phyloP scores from a whole-genome alignment of 2,113 vertebrate genomes.

The Calcarius ornatus region DNA sequence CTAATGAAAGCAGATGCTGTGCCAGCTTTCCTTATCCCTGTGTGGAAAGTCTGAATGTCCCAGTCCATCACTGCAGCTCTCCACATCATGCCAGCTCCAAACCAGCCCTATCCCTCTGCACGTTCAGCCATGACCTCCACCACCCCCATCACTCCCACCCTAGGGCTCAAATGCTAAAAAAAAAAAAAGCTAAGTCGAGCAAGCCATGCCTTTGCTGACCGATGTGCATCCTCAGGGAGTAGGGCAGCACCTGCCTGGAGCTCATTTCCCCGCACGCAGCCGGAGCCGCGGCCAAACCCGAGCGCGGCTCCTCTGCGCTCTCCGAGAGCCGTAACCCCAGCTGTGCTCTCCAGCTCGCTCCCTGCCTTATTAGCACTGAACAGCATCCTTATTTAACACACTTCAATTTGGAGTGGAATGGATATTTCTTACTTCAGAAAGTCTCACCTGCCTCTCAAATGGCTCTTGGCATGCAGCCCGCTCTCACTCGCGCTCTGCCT shows the following conservation, averaged over 20 bases:
- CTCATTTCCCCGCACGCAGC: conserved; percentile 15
- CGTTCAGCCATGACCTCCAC: neutral
- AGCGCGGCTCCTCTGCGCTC: neutral
- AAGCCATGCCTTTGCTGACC: conserved; percentile 29
- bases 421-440: conserved; percentile 70
- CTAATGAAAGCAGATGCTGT: neutral
- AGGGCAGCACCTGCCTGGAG: conserved; percentile 57
- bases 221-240: neutral
- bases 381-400: conserved; percentile 64
- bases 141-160: neutral
- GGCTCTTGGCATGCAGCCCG: conserved; percentile 49
- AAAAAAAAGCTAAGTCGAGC: neutral
- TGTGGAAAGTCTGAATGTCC: neutral
- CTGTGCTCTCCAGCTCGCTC: conserved; percentile 44
- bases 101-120: neutral
- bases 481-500: conserved; percentile 12
- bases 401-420: conserved; percentile 65
- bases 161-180: neutral
- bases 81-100: neutral
- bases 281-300: neutral
- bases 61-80: neutral
- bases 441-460: conserved; percentile 70
- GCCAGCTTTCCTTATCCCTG: neutral
- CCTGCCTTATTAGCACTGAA: conserved; percentile 56
- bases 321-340: conserved; percentile 20